A percentile compares a stretch with the other conserved stretches of the same genome.
Conservation (phyloP, 2,888 invertebrate genomes). For the Conops quadrifasciatus region DNA sequence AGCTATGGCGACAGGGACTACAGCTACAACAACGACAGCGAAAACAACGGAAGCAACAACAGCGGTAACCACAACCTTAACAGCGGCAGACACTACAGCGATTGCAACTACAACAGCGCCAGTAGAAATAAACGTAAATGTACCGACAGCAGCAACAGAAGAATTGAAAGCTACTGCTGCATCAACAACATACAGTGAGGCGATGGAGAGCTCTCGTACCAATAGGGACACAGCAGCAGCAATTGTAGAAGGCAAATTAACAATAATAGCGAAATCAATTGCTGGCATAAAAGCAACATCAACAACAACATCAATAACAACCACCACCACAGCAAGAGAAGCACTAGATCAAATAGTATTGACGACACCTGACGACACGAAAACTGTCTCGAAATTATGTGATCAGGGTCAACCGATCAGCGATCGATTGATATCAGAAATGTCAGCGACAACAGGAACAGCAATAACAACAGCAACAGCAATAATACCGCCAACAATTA, state of each 20-base stretch:
- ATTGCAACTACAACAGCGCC: conserved; percentile 23
- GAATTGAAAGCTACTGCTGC: background rate
- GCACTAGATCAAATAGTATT: background rate
- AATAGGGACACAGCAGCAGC: too few species aligned
- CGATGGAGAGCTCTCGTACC: too few species aligned
- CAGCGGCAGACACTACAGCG: conserved; percentile 16
- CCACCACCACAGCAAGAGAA: conserved; percentile 37
- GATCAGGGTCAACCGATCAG: background rate
- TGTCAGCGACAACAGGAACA: conserved; percentile 7
- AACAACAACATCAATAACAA: background rate
- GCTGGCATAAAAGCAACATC: background rate
- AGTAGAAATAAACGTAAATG: background rate
- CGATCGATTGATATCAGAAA: background rate
- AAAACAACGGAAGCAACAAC: conserved; percentile 42
- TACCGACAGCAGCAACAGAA: conserved; percentile 1
- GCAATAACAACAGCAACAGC: conserved; percentile 20
- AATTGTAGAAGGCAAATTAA: too few species aligned
- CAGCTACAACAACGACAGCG: conserved; percentile 38
- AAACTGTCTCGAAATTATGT: conserved; percentile 1
- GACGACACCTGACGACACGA: background rate
- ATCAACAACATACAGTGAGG: too few species aligned
- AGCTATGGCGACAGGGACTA: conserved; percentile 45
- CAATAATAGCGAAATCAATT: conserved; percentile 19
- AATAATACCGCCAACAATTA: conserved; percentile 24
- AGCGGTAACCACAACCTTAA: conserved; percentile 40